phyloP scores from a whole-genome alignment of 2,888 invertebrate species.

The Mayetiola destructor region DNA sequence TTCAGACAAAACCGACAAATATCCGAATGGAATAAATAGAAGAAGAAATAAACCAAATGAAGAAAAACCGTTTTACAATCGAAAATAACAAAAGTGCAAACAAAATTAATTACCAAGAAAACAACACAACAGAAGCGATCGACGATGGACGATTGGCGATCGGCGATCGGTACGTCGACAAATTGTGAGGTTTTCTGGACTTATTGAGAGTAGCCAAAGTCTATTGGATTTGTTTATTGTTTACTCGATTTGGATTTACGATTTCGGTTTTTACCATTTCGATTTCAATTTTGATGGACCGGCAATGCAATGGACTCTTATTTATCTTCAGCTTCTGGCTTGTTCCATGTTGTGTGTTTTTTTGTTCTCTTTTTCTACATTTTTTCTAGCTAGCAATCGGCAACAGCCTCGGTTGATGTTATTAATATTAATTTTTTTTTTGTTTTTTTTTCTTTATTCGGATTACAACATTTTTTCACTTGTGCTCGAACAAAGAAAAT shows the following conservation, averaged over 20 bases:
- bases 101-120: conserved; percentile 8
- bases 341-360: not conserved
- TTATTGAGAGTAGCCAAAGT: too few species aligned
- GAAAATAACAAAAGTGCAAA: conserved; percentile 3
- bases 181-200: conserved; percentile 3
- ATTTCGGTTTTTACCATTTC: not conserved
- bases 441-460: not conserved
- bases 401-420: too few species aligned
- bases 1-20: conserved; percentile 1
- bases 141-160: too few species aligned
- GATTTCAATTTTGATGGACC: too few species aligned
- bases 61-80: conserved; percentile 10
- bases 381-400: too few species aligned
- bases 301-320: not conserved
- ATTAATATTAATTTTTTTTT: not conserved
- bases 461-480: not conserved
- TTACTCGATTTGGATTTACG: not conserved
- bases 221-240: too few species aligned
- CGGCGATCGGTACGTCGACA: conserved; percentile 5
- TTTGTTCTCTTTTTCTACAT: not conserved
- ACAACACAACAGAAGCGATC: conserved; percentile 11
- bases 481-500: conserved; percentile 4
- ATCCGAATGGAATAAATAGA: too few species aligned
- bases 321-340: not conserved
- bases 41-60: too few species aligned